These are phyloP conservation scores for Odocoileus virginianus DNA, from an alignment of 2,113 vertebrate species.

Conservation along the genomic window DNA sequence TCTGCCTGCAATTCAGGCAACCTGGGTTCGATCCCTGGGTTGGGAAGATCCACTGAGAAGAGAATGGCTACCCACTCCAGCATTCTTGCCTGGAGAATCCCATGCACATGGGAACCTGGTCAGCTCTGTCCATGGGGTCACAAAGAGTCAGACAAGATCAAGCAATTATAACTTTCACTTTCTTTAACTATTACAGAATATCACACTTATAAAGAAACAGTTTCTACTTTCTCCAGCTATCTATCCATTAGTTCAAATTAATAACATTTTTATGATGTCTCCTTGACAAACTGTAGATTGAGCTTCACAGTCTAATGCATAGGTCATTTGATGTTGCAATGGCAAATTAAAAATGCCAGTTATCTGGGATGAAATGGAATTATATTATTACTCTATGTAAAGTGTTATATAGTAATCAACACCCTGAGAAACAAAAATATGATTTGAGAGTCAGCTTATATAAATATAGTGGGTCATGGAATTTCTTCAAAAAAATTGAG, in stretches of 20 bases:
- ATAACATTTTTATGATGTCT: not conserved
- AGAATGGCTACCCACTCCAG: not conserved
- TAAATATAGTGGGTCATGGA: not conserved
- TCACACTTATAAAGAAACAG: not conserved
- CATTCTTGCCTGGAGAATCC: not conserved
- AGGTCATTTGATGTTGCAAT: slow-evolving; percentile 9
- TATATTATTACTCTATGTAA: not conserved
- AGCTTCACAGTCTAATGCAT: not conserved
- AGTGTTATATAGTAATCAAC: slow-evolving; percentile 44
- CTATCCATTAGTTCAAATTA: not conserved
- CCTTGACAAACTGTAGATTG: not conserved
- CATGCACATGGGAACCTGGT: not conserved
- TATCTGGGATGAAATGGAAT: slow-evolving; percentile 43
- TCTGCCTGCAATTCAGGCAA: not conserved
- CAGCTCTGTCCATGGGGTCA: not conserved
- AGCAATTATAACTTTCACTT: not conserved
- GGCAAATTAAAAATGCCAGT: slow-evolving; percentile 40
- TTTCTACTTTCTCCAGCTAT: not conserved
- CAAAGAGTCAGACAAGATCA: not conserved
- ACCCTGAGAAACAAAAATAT: not conserved
- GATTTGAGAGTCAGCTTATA: not conserved
- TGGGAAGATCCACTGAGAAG: not conserved
- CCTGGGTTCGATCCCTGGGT: not conserved
- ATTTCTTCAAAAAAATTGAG: not conserved
- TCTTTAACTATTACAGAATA: not conserved